These are phyloP conservation scores for Scomber japonicus DNA, from an alignment of 2,113 vertebrate genomes.

Conservation along the genomic window DNA sequence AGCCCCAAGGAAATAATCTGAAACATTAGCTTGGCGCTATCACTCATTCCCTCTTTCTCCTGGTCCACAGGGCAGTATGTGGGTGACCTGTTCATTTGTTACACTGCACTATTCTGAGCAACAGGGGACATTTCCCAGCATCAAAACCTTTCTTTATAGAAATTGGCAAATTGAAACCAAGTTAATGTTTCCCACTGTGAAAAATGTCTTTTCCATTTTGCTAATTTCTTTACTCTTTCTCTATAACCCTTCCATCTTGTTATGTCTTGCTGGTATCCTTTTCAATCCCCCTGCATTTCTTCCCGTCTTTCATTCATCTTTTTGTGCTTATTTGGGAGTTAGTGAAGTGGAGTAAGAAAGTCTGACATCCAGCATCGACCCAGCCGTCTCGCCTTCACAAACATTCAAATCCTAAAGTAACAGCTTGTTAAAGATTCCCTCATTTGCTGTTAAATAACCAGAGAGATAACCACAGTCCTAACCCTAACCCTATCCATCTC, in stretches of 20 bases:
- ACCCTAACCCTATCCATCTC: not conserved
- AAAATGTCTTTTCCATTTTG: not conserved
- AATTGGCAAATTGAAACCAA: too few species aligned
- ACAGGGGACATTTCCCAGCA: too few species aligned
- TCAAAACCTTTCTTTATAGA: too few species aligned
- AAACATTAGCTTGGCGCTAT: conserved; percentile 34
- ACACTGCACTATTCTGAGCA: too few species aligned
- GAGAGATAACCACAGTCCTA: not conserved
- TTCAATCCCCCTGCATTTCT: conserved; percentile 6
- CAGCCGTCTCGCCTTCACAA: not conserved
- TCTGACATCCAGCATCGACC: conserved; percentile 22
- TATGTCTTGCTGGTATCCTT: not conserved
- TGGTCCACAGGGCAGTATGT: not conserved
- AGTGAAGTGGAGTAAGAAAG: not conserved
- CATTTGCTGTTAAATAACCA: not conserved
- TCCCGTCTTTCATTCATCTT: conserved; percentile 21
- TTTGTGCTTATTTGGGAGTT: not conserved
- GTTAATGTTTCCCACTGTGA: too few species aligned
- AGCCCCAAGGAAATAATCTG: conserved; percentile 60
- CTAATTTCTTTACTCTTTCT: not conserved
- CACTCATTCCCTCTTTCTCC: conserved; percentile 31
- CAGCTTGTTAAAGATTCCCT: not conserved
- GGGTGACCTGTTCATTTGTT: too few species aligned
- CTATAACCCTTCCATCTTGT: not conserved
- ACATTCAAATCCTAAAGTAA: conserved; percentile 16